Base-by-base conservation (phyloP, 2,113 vertebrate genomes). In the Monarcha castaneiventris region DNA sequence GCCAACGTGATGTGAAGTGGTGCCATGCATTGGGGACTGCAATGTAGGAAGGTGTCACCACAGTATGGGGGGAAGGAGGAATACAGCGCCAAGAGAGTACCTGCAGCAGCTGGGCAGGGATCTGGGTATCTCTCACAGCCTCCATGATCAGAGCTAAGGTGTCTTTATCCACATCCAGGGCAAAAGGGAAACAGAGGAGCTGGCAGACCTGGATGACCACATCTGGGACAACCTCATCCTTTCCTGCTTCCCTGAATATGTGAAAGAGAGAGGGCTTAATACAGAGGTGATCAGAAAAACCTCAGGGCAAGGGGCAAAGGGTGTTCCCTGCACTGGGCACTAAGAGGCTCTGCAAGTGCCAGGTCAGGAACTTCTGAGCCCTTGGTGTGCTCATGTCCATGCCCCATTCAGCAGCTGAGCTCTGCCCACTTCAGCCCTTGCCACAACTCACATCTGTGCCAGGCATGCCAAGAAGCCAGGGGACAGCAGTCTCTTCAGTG, bases 121-220 rank as follows among this genome's bases (percentile, higher is more conserved):
- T 97, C 92, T 97, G 91, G 2, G 93, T 77, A 9, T 97, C 88
- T 58, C 84, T 97, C 66, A 98, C 73, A 80, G 97, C 94, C 32
- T 94, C 69, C 63, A 80, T 7, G 61, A 98, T 84, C 43, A 84
- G 78, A 43, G 44, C 56, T 48, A 98, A 91, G 39, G 82, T 94
- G 35, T 97, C 94, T 39, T 78, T 80, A 35, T 98, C 94, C 89
- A 97, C 67, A 44, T 98, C 97, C 96, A 98, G 37, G 43, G 98
- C 97, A 33, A 98, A 98, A 32, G 98, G 98, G 76, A 98, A 97
- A 83, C 97, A 98, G 46, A 98, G 93, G 30, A 98, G 96, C 84
- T 98, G 98, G 90, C 98, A 98, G 66, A 97, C 93, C 23, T 96
- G 97, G 49, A 95, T 96, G 29, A 98, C 97, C 76, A 98, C 74